phyloP scores from a whole-genome alignment of 92 coral and sea anemone species.

The Palythoa heliodiscus region DNA sequence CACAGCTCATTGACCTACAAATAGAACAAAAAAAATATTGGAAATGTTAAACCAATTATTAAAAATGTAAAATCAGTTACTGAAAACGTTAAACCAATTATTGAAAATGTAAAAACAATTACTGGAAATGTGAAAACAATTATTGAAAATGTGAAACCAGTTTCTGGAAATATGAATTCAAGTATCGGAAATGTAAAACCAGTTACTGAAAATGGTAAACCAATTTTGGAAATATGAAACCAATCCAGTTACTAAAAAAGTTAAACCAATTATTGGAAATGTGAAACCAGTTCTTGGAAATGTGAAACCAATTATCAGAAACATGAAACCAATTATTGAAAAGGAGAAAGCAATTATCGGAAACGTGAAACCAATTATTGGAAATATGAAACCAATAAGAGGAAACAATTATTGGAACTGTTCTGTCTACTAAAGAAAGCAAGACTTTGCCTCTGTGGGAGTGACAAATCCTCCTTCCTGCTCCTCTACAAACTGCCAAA shows the following conservation, averaged over 20 bases:
- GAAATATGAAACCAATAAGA: too few species aligned
- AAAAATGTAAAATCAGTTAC: not conserved
- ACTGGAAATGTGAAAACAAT: not conserved
- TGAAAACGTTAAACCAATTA: not conserved
- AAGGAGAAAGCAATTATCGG: not conserved
- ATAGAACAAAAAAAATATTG: not conserved
- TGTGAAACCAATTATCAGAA: not conserved
- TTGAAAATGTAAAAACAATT: not conserved
- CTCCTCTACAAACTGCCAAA: too few species aligned
- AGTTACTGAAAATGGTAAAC: not conserved
- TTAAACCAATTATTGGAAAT: not conserved
- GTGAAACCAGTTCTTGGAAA: not conserved
- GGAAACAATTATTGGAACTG: not conserved
- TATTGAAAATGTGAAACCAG: not conserved
- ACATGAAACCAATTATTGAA: not conserved
- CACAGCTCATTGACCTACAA: conserved; percentile 93
- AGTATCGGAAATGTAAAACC: not conserved
- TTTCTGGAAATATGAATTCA: not conserved
- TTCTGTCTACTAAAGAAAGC: too few species aligned
- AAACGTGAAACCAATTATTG: not conserved
- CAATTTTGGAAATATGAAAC: not conserved
- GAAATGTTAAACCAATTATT: not conserved
- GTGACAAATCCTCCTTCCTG: too few species aligned
- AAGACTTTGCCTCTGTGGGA: too few species aligned
- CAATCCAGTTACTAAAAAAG: not conserved